These are phyloP conservation scores for Brachionus rubens DNA, from an alignment of 1,140 invertebrate genomes.

Conservation along the genomic window DNA sequence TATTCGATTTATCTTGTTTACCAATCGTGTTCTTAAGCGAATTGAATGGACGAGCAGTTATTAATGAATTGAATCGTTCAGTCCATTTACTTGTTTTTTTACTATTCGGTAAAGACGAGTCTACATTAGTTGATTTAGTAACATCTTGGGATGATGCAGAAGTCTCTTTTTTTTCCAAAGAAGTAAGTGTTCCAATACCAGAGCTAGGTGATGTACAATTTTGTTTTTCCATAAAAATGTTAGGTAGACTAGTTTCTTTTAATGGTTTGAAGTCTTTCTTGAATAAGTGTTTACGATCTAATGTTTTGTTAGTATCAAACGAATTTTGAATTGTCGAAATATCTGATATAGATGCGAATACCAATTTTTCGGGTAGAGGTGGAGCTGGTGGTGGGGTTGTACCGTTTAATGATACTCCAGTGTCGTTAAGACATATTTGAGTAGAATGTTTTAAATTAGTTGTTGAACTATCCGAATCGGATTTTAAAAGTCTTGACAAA, in stretches of 20 bases:
- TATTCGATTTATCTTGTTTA: slow-evolving; percentile 6
- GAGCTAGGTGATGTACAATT: too few relatives aligned
- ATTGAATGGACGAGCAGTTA: slow-evolving; percentile 1
- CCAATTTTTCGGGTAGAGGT: slow-evolving; percentile 15
- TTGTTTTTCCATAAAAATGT: too few relatives aligned
- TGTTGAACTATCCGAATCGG: slow-evolving; percentile 16
- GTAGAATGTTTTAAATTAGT: neutral
- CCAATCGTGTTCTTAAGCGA: neutral
- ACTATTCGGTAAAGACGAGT: neutral
- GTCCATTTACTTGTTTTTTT: neutral
- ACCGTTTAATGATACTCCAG: neutral
- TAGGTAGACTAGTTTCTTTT: neutral
- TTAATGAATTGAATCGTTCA: neutral
- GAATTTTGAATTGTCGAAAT: neutral
- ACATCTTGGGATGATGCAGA: neutral
- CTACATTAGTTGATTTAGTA: neutral
- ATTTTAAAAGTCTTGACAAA: neutral
- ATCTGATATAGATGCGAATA: slow-evolving; percentile 4
- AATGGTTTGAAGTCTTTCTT: neutral
- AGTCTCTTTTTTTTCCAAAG: neutral
- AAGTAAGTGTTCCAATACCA: too few relatives aligned
- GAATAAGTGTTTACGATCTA: neutral
- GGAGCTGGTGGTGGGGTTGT: neutral
- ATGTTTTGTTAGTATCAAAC: neutral
- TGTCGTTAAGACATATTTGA: neutral